A percentile compares a stretch with the other conserved stretches of the same genome.
These are phyloP conservation scores for Drosophila melanica DNA, from an alignment of 1,140 invertebrate genomes.

Conservation along the genomic window DNA sequence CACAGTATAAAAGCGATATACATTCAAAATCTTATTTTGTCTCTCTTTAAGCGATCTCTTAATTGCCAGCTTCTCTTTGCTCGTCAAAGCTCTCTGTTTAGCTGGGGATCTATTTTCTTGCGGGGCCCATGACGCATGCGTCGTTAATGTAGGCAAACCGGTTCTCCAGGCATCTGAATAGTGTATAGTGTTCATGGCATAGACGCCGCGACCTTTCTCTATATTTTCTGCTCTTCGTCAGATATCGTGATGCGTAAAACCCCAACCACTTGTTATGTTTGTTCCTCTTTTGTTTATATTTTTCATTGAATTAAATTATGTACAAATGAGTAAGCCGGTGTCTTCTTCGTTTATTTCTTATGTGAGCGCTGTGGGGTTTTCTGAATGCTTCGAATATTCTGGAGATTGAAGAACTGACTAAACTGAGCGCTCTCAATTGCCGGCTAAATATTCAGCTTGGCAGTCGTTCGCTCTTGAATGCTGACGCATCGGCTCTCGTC, in stretches of 20 bases:
- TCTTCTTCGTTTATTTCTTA: background rate
- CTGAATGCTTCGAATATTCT: conserved; percentile 10
- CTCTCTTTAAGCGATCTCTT: conserved; percentile 8
- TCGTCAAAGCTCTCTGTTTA: conserved; percentile 4
- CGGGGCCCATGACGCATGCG: conserved; percentile 5
- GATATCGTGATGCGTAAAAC: conserved; percentile 12
- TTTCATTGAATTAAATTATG: conserved; percentile 5
- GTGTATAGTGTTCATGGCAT: background rate
- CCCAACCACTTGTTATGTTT: background rate
- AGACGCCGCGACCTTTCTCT: conserved; percentile 34
- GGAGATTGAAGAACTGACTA: conserved; percentile 1
- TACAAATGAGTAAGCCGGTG: conserved; percentile 13
- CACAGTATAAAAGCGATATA: background rate
- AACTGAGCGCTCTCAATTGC: background rate
- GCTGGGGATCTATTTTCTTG: background rate
- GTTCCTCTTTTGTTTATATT: conserved; percentile 24
- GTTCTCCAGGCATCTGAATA: conserved; percentile 8
- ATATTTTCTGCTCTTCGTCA: conserved; percentile 28
- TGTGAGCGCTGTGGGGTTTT: conserved; percentile 5
- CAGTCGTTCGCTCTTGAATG: conserved; percentile 3
- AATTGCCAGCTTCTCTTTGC: background rate
- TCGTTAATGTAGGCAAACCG: conserved; percentile 8
- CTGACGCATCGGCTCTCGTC: background rate
- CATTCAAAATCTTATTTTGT: background rate
- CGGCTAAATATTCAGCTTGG: background rate